Evolutionary conservation across 1,140 invertebrate species (phyloP).

Genomic region (Venturia canescens): DNA sequence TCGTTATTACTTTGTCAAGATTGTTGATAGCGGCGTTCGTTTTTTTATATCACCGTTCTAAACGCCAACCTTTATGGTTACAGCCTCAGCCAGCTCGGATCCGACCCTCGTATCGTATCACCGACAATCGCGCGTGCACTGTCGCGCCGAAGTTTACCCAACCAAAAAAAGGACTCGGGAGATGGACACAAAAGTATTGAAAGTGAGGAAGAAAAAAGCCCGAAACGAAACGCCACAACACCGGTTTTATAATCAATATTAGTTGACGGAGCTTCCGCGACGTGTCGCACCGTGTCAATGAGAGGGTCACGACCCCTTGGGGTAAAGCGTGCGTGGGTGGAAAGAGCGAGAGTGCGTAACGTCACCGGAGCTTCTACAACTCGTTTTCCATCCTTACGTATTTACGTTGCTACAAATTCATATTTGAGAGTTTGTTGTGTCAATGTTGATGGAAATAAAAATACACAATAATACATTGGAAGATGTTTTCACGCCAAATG

Average conservation of each 20-base stretch:
- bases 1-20: neutral
- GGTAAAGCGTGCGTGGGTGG: conserved; percentile 15
- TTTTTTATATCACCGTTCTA: neutral
- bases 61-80: neutral
- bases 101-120: neutral
- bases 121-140: conserved; percentile 55
- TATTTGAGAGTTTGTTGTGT: neutral
- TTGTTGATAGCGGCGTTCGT: neutral
- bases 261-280: conserved; percentile 64
- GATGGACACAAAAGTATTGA: conserved; percentile 46
- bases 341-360: conserved; percentile 31
- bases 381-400: neutral
- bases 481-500: neutral
- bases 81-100: neutral
- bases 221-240: conserved; percentile 38
- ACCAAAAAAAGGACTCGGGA: conserved; percentile 33
- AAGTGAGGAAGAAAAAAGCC: conserved; percentile 46
- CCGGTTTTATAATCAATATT: conserved; percentile 72
- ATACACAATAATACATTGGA: neutral
- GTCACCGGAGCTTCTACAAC: neutral
- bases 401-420: neutral
- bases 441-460: neutral
- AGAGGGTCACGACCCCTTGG: conserved; percentile 51
- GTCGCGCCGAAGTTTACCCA: conserved; percentile 35
- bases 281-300: conserved; percentile 61